Evolutionary conservation across 2,888 invertebrate species (phyloP).

Genomic region (Byasa hedistus): DNA sequence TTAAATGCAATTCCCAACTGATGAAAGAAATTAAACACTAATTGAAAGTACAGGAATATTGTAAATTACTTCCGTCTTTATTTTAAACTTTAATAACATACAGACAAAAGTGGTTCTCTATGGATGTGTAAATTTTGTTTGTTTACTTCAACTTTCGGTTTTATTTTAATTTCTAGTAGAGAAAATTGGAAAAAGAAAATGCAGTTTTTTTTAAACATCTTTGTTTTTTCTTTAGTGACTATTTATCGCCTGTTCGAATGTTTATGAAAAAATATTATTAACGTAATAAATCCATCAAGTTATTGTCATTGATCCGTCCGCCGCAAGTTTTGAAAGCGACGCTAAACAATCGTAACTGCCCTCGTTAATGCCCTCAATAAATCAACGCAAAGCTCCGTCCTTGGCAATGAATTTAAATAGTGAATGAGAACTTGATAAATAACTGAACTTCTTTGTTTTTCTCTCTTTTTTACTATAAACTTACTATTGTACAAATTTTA

Average conservation of each 20-base stretch:
- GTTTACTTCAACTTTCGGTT: too few species aligned
- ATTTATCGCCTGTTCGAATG: not conserved
- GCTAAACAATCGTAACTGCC: conserved; percentile 41
- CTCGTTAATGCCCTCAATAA: conserved; percentile 20
- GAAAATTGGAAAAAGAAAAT: too few species aligned
- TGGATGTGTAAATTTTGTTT: too few species aligned
- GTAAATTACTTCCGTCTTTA: too few species aligned
- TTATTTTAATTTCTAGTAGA: too few species aligned
- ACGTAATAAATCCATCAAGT: not conserved
- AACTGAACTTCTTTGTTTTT: conserved; percentile 26
- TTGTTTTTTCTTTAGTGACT: too few species aligned
- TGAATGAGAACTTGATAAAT: conserved; percentile 11
- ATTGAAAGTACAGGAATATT: too few species aligned
- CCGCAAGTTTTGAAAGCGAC: conserved; percentile 3
- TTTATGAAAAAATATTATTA: not conserved
- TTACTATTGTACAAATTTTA: not conserved
- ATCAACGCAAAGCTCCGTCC: conserved; percentile 44
- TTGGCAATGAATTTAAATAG: conserved; percentile 46
- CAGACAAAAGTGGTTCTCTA: too few species aligned
- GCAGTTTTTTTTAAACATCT: too few species aligned
- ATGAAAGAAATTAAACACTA: too few species aligned
- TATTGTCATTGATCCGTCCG: not conserved
- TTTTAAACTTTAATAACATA: too few species aligned
- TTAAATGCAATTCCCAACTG: too few species aligned
- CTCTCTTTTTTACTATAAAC: not conserved